Conservation (phyloP, 92 coral and sea anemone species). For the Phenganax subtilis region DNA sequence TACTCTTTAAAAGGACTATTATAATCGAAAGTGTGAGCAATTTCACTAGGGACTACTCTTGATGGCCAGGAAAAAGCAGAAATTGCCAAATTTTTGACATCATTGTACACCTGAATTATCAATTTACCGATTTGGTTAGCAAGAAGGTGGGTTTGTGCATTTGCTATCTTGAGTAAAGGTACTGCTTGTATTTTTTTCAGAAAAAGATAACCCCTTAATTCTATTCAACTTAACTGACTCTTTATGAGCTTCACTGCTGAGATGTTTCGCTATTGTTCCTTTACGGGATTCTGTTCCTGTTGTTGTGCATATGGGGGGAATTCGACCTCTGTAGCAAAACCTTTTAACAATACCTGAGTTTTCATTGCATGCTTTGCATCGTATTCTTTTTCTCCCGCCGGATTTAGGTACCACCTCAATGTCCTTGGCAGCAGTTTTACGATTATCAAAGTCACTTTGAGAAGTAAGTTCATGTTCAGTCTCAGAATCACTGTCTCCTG, state of each 20-base stretch:
- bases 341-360: conserved; percentile 25
- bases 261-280: conserved; percentile 18
- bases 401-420: conserved; percentile 16
- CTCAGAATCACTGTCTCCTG: conserved; percentile 15
- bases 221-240: conserved; percentile 3
- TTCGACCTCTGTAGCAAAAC: conserved; percentile 29
- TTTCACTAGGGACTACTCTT: conserved; percentile 24
- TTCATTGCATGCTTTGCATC: conserved; percentile 20
- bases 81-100: conserved; percentile 18
- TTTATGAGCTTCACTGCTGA: conserved; percentile 27
- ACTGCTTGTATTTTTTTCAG: conserved; percentile 23
- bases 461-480: neutral
- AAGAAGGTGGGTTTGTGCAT: conserved; percentile 18
- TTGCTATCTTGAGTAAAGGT: conserved; percentile 17
- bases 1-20: conserved; percentile 16
- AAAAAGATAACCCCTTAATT: conserved; percentile 17
- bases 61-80: conserved; percentile 27
- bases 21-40: conserved; percentile 18
- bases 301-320: conserved; percentile 22
- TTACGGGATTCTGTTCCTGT: conserved; percentile 29
- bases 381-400: conserved; percentile 19
- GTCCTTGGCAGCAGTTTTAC: conserved; percentile 4
- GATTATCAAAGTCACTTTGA: neutral
- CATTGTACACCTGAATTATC: conserved; percentile 28
- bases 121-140: conserved; percentile 25